Conservation (phyloP, 2,113 vertebrate genomes). For the Paralichthys olivaceus region DNA sequence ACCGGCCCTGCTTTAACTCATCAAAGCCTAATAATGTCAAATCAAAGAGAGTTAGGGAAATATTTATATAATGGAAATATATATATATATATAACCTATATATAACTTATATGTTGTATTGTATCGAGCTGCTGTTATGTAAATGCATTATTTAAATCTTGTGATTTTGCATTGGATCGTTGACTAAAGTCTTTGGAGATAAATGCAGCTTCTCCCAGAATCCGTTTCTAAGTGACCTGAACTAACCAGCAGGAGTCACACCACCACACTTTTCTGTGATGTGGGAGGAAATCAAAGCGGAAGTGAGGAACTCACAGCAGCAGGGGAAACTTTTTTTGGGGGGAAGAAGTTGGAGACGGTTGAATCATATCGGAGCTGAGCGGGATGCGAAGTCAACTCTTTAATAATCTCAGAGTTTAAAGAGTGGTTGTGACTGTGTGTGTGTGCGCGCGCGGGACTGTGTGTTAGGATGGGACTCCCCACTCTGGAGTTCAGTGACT, state of each 20-base stretch:
- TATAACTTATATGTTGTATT: no score
- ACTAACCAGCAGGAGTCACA: constrained; percentile 83
- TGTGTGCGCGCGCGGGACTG: no score
- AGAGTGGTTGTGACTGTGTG: not conserved
- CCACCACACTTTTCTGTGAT: constrained; percentile 42
- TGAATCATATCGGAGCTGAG: constrained; percentile 26
- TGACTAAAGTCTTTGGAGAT: no score
- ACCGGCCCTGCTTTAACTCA: no score
- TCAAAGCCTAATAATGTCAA: no score
- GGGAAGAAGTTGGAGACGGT: constrained; percentile 26
- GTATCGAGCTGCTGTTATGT: no score
- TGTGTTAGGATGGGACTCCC: constrained; percentile 89
- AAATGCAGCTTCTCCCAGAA: no score
- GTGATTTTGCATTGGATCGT: no score
- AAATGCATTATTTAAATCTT: no score
- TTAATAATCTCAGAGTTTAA: not conserved
- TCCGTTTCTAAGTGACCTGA: not conserved
- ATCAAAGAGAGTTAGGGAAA: no score
- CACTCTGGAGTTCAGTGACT: constrained; percentile 96
- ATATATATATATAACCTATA: no score
- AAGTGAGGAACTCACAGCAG: constrained; percentile 64
- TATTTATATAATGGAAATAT: no score
- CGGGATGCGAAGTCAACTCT: constrained; percentile 48
- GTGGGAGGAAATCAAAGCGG: constrained; percentile 59
- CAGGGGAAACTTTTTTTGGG: constrained; percentile 39